A percentile compares a stretch with the other conserved stretches of the same genome.
Evolutionary conservation across 2,888 invertebrate species (phyloP).

Genomic region (Drosophila flavopinicola): DNA sequence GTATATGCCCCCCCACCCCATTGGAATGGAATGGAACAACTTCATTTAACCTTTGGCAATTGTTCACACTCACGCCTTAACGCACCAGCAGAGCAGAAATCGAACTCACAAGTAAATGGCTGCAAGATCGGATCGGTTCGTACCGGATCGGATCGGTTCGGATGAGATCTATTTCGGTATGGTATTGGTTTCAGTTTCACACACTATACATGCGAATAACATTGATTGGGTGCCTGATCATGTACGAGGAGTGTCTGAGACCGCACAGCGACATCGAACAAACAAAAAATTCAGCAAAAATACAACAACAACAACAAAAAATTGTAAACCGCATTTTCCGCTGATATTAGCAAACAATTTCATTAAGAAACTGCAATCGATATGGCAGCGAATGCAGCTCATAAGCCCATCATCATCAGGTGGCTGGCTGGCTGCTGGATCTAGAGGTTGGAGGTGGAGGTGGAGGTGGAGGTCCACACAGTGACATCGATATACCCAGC

Average conservation of each 20-base stretch:
- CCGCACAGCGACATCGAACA: constrained; percentile 34
- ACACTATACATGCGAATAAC: constrained; percentile 36
- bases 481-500: constrained; percentile 54
- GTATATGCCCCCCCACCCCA: not conserved
- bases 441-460: constrained; percentile 4
- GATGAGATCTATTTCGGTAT: constrained; percentile 10
- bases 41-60: constrained; percentile 49
- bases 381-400: constrained; percentile 38
- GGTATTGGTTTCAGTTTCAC: constrained; percentile 60
- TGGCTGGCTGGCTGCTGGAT: constrained; percentile 48
- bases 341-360: constrained; percentile 80
- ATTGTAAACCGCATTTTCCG: constrained; percentile 76
- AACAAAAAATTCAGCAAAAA: no score
- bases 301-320: constrained; percentile 12
- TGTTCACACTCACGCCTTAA: constrained; percentile 61
- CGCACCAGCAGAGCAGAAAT: constrained; percentile 25
- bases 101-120: constrained; percentile 22
- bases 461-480: constrained; percentile 9
- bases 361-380: constrained; percentile 77
- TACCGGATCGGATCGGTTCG: constrained; percentile 7
- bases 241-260: constrained; percentile 3
- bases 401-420: constrained; percentile 70
- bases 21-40: constrained; percentile 37
- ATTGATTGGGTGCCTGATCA: constrained; percentile 59
- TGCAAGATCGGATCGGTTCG: constrained; percentile 8